phyloP scores from a whole-genome alignment of 2,888 invertebrate species.

The Patella ulyssiponensis region DNA sequence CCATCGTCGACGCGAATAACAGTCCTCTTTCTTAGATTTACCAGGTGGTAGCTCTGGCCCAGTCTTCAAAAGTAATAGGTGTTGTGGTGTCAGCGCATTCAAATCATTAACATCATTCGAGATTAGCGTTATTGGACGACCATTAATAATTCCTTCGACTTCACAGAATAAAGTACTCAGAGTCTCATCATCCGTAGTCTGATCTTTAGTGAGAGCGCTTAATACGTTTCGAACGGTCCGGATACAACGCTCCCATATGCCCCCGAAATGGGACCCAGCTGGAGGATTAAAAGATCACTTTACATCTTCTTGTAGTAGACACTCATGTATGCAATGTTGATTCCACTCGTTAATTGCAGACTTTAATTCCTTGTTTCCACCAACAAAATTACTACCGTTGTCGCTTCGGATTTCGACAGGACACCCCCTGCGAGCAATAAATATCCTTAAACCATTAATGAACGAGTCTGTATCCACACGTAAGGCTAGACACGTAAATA shows the following conservation, averaged over 20 bases:
- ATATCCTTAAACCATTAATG: slow-evolving; percentile 26
- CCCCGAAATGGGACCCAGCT: slow-evolving; percentile 31
- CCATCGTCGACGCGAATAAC: slow-evolving; percentile 33
- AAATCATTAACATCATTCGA: slow-evolving; percentile 25
- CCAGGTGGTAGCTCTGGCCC: slow-evolving; percentile 28
- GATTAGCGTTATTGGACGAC: slow-evolving; percentile 29
- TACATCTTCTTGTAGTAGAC: slow-evolving; percentile 27
- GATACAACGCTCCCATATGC: slow-evolving; percentile 38
- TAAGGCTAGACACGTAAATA: slow-evolving; percentile 30
- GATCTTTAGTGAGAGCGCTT: slow-evolving; percentile 20
- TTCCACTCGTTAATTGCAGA: slow-evolving; percentile 1
- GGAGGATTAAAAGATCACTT: slow-evolving; percentile 39
- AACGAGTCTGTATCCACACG: slow-evolving; percentile 22
- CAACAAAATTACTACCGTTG: slow-evolving; percentile 32
- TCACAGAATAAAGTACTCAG: slow-evolving; percentile 31
- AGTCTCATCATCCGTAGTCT: slow-evolving; percentile 25
- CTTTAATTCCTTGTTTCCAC: neutral
- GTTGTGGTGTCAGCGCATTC: slow-evolving; percentile 30
- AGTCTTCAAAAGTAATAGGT: slow-evolving; percentile 25
- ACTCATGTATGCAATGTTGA: slow-evolving; percentile 29
- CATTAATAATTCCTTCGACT: slow-evolving; percentile 33
- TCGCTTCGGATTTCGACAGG: slow-evolving; percentile 16
- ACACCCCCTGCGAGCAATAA: slow-evolving; percentile 26
- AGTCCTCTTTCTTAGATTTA: slow-evolving; percentile 27
- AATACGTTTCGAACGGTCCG: slow-evolving; percentile 29